Percentiles rank a stretch among this genome's conserved stretches.
phyloP scores from a whole-genome alignment of 2,113 vertebrate genomes.

The Scolopax mira region DNA sequence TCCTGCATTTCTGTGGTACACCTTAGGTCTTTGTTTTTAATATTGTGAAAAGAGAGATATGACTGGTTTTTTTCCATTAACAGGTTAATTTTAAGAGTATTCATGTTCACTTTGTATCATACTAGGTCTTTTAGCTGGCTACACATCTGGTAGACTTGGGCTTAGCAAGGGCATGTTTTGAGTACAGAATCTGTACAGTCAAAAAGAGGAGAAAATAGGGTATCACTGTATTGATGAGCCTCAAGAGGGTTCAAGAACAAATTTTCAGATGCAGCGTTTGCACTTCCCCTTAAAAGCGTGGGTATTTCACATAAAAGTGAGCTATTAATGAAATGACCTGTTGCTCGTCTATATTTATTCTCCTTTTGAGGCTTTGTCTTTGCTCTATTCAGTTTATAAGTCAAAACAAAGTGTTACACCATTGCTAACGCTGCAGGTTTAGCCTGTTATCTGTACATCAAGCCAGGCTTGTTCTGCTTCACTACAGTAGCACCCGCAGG shows the following conservation, averaged over 20 bases:
- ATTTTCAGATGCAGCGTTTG: background rate
- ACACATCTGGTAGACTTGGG: background rate
- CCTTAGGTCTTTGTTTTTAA: background rate
- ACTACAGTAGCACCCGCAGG: constrained; percentile 58
- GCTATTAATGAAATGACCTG: constrained; percentile 37
- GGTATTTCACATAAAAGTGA: background rate
- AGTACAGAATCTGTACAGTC: background rate
- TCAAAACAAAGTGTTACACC: constrained; percentile 47
- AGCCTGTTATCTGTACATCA: constrained; percentile 57
- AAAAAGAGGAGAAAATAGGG: background rate
- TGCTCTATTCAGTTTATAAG: background rate
- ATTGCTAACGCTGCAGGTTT: constrained; percentile 61
- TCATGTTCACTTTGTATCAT: background rate
- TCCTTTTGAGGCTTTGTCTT: constrained; percentile 1
- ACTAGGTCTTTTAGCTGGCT: background rate
- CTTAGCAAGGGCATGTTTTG: background rate
- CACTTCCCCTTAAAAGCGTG: background rate
- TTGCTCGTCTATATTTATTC: background rate
- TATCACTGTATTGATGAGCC: background rate
- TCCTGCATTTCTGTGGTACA: background rate
- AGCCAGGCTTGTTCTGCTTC: constrained; percentile 56
- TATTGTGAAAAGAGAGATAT: background rate
- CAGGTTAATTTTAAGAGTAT: background rate
- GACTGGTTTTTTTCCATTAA: background rate
- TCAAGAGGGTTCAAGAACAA: background rate